Evolutionary conservation across 1,140 invertebrate genomes (phyloP).

Genomic region (Eriocheir sinensis): DNA sequence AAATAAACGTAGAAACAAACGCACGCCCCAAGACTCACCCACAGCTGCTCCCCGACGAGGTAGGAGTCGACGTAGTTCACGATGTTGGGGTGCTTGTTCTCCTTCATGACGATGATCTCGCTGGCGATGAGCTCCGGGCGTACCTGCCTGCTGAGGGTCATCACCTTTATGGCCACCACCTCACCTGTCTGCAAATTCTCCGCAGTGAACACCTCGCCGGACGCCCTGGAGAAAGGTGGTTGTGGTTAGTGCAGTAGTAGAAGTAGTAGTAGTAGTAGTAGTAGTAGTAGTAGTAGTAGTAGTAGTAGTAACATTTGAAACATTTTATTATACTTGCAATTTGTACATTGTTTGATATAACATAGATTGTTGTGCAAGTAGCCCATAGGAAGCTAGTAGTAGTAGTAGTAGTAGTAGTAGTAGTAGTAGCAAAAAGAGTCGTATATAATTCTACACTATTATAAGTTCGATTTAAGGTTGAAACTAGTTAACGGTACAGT

Average conservation of each 20-base stretch:
- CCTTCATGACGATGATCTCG: slow-evolving; percentile 99
- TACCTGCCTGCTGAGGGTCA: slow-evolving; percentile 98
- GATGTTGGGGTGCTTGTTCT: slow-evolving; percentile 99
- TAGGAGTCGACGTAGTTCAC: slow-evolving; percentile 99
- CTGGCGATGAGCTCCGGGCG: slow-evolving; percentile 99
- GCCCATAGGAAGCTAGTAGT: not conserved
- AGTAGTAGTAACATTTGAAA: not conserved
- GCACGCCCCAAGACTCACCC: slow-evolving; percentile 58
- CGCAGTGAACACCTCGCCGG: slow-evolving; percentile 99
- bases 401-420: not conserved
- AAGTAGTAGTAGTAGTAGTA: not conserved
- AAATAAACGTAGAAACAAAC: too few species aligned
- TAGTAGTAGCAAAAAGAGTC: too few species aligned
- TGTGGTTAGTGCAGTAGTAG: not conserved
- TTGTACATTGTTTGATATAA: too few species aligned
- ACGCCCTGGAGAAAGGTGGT: slow-evolving; percentile 85
- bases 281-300: slow-evolving; percentile 18
- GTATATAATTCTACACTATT: too few species aligned
- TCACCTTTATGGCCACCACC: slow-evolving; percentile 99
- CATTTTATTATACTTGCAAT: too few species aligned
- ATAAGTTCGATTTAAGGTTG: too few species aligned
- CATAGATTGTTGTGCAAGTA: too few species aligned
- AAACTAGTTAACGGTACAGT: too few species aligned
- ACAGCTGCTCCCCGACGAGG: slow-evolving; percentile 89
- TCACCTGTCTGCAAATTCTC: slow-evolving; percentile 97